These are phyloP conservation scores for Cynoglossus semilaevis DNA, from an alignment of 2,113 vertebrate species.

Conservation along the genomic window DNA sequence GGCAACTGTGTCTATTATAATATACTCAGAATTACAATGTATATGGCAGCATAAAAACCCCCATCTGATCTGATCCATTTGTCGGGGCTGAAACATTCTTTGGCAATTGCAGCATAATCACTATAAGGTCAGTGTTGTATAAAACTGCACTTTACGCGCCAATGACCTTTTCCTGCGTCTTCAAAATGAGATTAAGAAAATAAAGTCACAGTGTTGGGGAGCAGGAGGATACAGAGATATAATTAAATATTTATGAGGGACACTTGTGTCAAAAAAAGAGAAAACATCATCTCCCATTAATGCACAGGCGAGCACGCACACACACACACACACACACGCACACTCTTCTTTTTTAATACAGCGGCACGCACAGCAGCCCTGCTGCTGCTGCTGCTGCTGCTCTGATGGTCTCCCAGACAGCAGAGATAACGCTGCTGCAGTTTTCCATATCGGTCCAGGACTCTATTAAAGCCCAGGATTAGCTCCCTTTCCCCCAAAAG, in stretches of 20 bases:
- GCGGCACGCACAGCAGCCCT: slow-evolving; percentile 85
- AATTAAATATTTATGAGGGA: slow-evolving; percentile 84
- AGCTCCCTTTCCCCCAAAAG: slow-evolving; percentile 93
- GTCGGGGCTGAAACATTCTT: no score
- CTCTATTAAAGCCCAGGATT: slow-evolving; percentile 97
- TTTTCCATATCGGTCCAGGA: slow-evolving; percentile 95
- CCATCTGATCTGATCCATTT: no score
- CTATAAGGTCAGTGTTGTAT: slow-evolving; percentile 22
- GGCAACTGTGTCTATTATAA: no score
- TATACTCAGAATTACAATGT: no score
- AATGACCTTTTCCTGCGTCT: slow-evolving; percentile 36
- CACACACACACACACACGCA: slow-evolving; percentile 65
- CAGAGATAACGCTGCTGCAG: slow-evolving; percentile 94
- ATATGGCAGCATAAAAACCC: no score
- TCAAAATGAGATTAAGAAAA: slow-evolving; percentile 5
- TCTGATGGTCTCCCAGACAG: slow-evolving; percentile 96
- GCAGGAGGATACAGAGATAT: slow-evolving; percentile 59
- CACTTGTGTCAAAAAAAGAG: slow-evolving; percentile 77
- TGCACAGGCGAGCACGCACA: slow-evolving; percentile 38
- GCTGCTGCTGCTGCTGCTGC: slow-evolving; percentile 67
- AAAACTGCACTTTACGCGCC: slow-evolving; percentile 13
- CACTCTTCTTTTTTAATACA: slow-evolving; percentile 88
- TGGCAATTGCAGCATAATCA: slow-evolving; percentile 2
- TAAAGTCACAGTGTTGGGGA: slow-evolving; percentile 24
- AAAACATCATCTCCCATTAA: slow-evolving; percentile 10